phyloP scores from a whole-genome alignment of 2,888 invertebrate genomes.

The Agrilus biguttatus region DNA sequence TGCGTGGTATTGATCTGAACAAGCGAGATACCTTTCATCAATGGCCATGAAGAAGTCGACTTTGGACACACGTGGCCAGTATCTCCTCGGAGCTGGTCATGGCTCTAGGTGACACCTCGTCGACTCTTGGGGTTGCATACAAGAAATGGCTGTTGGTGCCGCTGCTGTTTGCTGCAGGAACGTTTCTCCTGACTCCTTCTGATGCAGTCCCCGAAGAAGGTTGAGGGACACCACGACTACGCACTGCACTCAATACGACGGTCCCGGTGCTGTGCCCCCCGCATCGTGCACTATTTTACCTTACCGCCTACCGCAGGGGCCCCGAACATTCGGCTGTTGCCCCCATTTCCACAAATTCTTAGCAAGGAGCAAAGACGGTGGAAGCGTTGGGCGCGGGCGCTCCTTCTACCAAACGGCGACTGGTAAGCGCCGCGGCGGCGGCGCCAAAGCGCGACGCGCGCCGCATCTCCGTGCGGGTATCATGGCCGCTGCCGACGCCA shows the following conservation, averaged over 20 bases:
- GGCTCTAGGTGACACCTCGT: conserved; percentile 8
- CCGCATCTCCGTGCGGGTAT: conserved; percentile 16
- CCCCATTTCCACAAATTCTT: conserved; percentile 19
- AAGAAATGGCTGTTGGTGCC: conserved; percentile 1
- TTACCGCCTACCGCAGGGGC: conserved; percentile 14
- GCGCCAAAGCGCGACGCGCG: conserved; percentile 11
- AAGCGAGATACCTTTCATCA: conserved; percentile 25
- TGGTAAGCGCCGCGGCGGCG: conserved; percentile 14
- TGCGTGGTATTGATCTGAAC: conserved; percentile 11
- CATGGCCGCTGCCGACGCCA: too few species aligned
- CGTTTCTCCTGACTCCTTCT: conserved; percentile 1
- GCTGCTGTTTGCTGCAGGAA: conserved; percentile 4
- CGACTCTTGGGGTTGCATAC: background rate
- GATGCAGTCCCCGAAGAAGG: conserved; percentile 7
- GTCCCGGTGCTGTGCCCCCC: conserved; percentile 7
- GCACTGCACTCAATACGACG: conserved; percentile 5
- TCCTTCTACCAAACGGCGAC: conserved; percentile 7
- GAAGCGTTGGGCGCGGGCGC: conserved; percentile 12
- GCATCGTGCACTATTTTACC: conserved; percentile 11
- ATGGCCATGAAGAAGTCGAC: conserved; percentile 31
- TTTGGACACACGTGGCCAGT: conserved; percentile 28
- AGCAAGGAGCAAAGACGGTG: conserved; percentile 9
- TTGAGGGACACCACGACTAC: conserved; percentile 5
- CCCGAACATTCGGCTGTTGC: conserved; percentile 15
- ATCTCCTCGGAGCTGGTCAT: conserved; percentile 20